phyloP scores from a whole-genome alignment of 2,797 vertebrate genomes.

The Eleutherodactylus coqui region DNA sequence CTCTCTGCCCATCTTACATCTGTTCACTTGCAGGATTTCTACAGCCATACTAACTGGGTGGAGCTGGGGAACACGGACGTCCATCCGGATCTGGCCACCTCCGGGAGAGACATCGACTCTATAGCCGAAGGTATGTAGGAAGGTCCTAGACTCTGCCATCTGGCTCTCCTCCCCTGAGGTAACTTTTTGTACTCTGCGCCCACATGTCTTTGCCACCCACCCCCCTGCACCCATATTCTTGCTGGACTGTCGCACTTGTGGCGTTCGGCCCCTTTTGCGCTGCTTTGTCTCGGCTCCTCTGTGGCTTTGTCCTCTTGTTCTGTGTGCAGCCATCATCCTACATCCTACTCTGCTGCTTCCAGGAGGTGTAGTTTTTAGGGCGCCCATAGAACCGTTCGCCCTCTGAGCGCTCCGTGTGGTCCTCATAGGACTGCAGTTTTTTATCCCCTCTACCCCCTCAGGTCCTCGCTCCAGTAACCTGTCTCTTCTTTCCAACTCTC shows the following conservation, averaged over 20 bases:
- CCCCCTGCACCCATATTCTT: not conserved
- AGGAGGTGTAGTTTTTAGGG: no score
- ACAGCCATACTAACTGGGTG: constrained; percentile 92
- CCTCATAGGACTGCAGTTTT: no score
- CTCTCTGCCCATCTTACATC: not conserved
- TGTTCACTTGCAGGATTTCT: constrained; percentile 81
- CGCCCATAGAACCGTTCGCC: no score
- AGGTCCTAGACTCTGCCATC: constrained; percentile 43
- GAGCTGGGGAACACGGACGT: constrained; percentile 80
- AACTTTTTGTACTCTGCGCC: no score
- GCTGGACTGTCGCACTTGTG: no score
- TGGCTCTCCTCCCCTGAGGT: not conserved
- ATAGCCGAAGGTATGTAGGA: constrained; percentile 79
- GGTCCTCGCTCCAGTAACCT: not conserved
- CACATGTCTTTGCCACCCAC: no score
- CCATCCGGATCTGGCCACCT: constrained; percentile 82
- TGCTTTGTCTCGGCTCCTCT: not conserved
- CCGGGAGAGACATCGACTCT: constrained; percentile 76
- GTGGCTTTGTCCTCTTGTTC: no score
- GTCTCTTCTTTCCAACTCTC: constrained; percentile 1
- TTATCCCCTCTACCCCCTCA: not conserved
- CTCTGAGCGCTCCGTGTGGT: no score
- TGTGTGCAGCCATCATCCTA: no score
- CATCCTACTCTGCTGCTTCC: no score
- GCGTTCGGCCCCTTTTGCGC: not conserved